Conservation (phyloP, 2,113 vertebrate genomes). For the Corydoras maculifer region DNA sequence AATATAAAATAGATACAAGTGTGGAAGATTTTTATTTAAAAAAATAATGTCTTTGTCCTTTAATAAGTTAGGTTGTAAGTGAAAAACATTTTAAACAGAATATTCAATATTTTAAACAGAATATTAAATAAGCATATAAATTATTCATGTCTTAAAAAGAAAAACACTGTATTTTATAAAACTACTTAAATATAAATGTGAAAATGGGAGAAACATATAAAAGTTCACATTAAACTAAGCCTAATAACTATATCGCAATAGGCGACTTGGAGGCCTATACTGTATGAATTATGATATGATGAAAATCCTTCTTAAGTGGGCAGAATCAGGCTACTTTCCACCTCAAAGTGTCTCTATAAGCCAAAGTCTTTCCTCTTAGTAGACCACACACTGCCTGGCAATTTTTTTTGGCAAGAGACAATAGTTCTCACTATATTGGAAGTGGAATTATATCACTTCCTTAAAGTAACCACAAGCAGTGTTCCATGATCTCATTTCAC, state of each 20-base stretch:
- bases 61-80: too few relatives aligned
- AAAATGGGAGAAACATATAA: slow-evolving; percentile 3
- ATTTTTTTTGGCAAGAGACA: slow-evolving; percentile 32
- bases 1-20: too few relatives aligned
- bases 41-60: too few relatives aligned
- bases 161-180: too few relatives aligned
- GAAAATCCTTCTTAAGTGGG: slow-evolving; percentile 16
- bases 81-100: too few relatives aligned
- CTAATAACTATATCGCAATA: neutral
- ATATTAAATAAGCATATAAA: too few relatives aligned
- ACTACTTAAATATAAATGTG: neutral
- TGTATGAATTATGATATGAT: slow-evolving; percentile 13
- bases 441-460: slow-evolving; percentile 21
- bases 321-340: slow-evolving; percentile 31
- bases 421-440: slow-evolving; percentile 29
- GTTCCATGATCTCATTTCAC: slow-evolving; percentile 32
- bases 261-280: slow-evolving; percentile 1
- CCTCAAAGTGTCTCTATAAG: slow-evolving; percentile 22
- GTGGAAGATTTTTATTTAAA: too few relatives aligned
- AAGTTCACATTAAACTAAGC: neutral
- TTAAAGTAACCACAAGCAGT: slow-evolving; percentile 34
- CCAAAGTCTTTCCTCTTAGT: slow-evolving; percentile 26
- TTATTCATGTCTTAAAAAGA: too few relatives aligned
- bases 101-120: too few relatives aligned
- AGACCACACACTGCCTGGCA: slow-evolving; percentile 44